A percentile compares a stretch with the other conserved stretches of the same genome.
Conservation (phyloP, 2,888 invertebrate species). For the Atherix ibis region DNA sequence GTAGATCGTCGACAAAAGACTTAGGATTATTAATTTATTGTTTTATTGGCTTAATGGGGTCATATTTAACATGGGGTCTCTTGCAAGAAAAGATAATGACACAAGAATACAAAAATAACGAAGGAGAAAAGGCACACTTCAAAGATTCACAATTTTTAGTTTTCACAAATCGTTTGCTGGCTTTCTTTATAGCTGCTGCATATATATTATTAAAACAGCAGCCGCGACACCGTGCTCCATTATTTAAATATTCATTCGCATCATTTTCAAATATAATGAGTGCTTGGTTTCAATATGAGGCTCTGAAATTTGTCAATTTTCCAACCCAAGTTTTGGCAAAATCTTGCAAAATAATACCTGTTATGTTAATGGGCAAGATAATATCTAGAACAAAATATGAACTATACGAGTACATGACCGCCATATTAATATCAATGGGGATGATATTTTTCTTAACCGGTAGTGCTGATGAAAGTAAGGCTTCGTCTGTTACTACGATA, state of each 20-base stretch:
- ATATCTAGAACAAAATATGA: conserved; percentile 77
- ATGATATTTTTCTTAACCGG: conserved; percentile 86
- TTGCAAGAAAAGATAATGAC: conserved; percentile 99
- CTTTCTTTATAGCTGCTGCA: conserved; percentile 53
- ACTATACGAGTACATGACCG: conserved; percentile 82
- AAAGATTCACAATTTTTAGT: conserved; percentile 94
- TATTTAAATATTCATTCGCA: conserved; percentile 90
- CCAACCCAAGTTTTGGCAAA: conserved; percentile 94
- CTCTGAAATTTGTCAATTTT: conserved; percentile 93
- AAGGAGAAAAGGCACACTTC: conserved; percentile 51
- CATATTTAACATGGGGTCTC: conserved; percentile 91
- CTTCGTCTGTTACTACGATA: conserved; percentile 55
- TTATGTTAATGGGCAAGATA: conserved; percentile 95
- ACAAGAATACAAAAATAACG: conserved; percentile 48
- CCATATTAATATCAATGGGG: conserved; percentile 75
- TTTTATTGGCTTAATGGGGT: conserved; percentile 73
- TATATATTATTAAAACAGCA: conserved; percentile 46
- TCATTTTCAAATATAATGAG: conserved; percentile 95
- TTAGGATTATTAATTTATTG: conserved; percentile 53
- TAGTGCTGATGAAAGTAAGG: conserved; percentile 45
- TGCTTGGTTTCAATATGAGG: conserved; percentile 99
- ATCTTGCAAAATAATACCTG: conserved; percentile 95
- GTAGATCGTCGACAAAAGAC: conserved; percentile 40
- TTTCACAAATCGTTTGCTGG: conserved; percentile 83
- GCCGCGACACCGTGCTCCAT: conserved; percentile 62